Evolutionary conservation across 23 tunicate genomes (phyloP).

Genomic region (Corella eumyota): DNA sequence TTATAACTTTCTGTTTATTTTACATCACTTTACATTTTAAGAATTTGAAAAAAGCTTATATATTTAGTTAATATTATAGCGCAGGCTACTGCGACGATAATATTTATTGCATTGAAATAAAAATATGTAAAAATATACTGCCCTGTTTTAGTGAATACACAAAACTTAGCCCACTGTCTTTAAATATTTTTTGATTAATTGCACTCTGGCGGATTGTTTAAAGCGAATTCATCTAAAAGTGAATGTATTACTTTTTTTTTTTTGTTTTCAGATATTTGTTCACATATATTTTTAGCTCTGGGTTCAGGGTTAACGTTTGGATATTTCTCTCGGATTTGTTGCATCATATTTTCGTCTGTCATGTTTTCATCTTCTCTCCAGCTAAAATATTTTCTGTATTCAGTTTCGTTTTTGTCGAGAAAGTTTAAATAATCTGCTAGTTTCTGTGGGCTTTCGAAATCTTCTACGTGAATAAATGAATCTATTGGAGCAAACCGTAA

Average conservation of each 20-base stretch:
- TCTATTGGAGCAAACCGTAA: conserved; percentile 14
- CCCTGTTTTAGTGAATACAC: no score
- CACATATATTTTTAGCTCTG: neutral
- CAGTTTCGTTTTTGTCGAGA: conserved; percentile 13
- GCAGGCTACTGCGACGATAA: no score
- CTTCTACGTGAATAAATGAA: conserved; percentile 18
- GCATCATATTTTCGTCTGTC: conserved; percentile 35
- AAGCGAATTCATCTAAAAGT: conserved; percentile 3
- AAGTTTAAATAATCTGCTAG: conserved; percentile 5
- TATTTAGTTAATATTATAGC: no score
- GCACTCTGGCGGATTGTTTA: neutral
- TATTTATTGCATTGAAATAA: no score
- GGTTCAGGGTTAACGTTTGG: conserved; percentile 1
- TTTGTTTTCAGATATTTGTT: conserved; percentile 1
- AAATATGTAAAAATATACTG: no score
- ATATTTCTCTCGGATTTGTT: neutral
- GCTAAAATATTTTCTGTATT: conserved; percentile 10
- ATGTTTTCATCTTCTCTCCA: conserved; percentile 22
- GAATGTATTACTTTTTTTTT: neutral
- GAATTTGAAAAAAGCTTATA: no score
- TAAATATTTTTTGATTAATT: no score
- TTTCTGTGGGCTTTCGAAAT: conserved; percentile 9
- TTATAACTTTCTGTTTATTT: no score
- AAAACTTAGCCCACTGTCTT: no score
- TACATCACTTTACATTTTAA: no score